Evolutionary conservation across 2,888 invertebrate genomes (phyloP), one percentile per base, ranked within the genome.

Genomic region (Neoscelio sp.): DNA sequence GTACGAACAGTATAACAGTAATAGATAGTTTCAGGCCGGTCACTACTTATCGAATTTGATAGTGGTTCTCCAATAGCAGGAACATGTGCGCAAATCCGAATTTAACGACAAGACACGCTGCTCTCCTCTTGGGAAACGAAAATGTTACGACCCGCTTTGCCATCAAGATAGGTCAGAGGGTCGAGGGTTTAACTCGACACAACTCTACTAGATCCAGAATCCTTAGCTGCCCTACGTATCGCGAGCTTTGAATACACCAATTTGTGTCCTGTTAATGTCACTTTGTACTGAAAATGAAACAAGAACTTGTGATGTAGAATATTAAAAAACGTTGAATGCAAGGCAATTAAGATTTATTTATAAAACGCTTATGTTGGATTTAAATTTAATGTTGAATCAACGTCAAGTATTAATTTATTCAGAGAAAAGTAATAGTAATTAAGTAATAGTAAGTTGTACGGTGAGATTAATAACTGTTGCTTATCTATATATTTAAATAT

Each of bases 101-200:
- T 18, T 30, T n/a, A 48, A 68, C 38, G 38, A 40, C 20, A 33
- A 13, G 12, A 30, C 4, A 18, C 46, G 18, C 15, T 0, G 13
- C 33, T 35, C n/a, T n/a, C 48, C 46, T 56, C 18, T 20, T 56
- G 56, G 44, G 46, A 44, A 68, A 56, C 28, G 26, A 35, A 35
- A 46, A 28, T 26, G 48, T 67, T 67, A 44, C 30, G 54, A 68
- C 33, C 54, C 12, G 33, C 15, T 46, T 68, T 46, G 38, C 44
- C 23, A 56, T 56, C 48, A 35, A 56, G 56, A 58, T 56, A 48
- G 56, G 68, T 68, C 68, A 56, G 46, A 48, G 46, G 56, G 30
- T 42, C 65, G 42, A 52, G 42, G 13, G 23, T 52, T 4, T 50
- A 52, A 65, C 42, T 42, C 28, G 23, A 30, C 33, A 8, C 17